These are phyloP conservation scores for Heteromormyrus szaboi DNA, from an alignment of 2,797 vertebrate species.

Conservation along the genomic window DNA sequence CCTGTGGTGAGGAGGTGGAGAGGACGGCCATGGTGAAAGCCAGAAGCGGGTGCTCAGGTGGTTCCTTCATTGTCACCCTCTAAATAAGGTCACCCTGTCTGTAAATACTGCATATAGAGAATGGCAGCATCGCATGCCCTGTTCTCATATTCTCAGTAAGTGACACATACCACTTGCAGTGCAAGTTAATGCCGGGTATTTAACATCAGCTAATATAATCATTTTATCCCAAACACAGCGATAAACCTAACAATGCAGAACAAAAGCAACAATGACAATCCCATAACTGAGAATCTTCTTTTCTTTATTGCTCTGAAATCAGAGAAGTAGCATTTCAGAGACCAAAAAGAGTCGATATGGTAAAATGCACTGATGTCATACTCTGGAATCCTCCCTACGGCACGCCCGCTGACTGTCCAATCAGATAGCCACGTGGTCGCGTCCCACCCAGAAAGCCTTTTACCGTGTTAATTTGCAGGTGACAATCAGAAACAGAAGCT, in stretches of 20 bases:
- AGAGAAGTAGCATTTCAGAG: neutral
- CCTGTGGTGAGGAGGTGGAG: conserved; percentile 56
- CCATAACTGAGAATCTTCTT: neutral
- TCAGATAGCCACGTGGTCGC: conserved; percentile 2
- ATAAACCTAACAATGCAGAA: neutral
- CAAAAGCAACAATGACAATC: neutral
- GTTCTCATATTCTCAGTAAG: neutral
- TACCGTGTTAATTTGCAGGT: neutral
- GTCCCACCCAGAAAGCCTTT: neutral
- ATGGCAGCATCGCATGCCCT: neutral
- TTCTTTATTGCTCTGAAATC: neutral
- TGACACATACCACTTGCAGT: neutral
- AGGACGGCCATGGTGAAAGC: neutral
- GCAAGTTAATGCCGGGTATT: neutral
- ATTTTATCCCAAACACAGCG: neutral
- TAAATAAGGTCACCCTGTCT: neutral
- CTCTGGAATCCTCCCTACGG: conserved; percentile 16
- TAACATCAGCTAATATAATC: neutral
- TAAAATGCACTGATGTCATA: conserved; percentile 38
- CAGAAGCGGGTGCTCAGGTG: neutral
- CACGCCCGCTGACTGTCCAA: neutral
- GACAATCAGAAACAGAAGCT: conserved; percentile 4
- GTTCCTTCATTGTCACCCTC: neutral
- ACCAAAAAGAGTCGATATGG: conserved; percentile 24
- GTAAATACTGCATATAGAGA: neutral